Evolutionary conservation across 2,113 vertebrate genomes (phyloP).

Genomic region (Neodon shergylaensis): DNA sequence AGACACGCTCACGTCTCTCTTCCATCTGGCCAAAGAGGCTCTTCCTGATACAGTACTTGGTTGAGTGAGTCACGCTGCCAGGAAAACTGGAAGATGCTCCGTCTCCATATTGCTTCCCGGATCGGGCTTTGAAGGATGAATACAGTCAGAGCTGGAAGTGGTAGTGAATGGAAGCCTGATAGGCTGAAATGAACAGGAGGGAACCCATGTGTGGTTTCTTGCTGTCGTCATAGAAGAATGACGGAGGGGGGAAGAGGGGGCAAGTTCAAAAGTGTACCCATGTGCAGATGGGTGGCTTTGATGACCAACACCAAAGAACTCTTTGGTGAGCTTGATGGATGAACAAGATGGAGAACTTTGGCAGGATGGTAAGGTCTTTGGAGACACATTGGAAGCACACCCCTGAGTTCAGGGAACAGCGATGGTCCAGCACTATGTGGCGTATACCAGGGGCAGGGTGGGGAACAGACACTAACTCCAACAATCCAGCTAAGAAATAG

Average conservation of each 20-base stretch:
- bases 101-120: background rate
- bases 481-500: background rate
- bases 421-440: fast-evolving
- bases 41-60: background rate
- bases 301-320: background rate
- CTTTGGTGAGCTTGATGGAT: background rate
- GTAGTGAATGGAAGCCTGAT: fast-evolving
- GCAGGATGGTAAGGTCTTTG: background rate
- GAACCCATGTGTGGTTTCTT: background rate
- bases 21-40: background rate
- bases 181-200: background rate
- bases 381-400: background rate
- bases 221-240: background rate
- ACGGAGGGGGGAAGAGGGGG: too few relatives aligned
- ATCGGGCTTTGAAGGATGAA: background rate
- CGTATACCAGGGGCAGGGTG: background rate
- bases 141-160: background rate
- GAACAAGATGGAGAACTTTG: background rate
- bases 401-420: background rate
- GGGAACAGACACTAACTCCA: background rate
- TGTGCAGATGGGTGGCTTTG: background rate
- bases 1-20: background rate
- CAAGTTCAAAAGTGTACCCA: background rate
- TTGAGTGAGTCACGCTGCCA: background rate
- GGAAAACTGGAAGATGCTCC: background rate